Evolutionary conservation across 2,113 vertebrate species (phyloP).

Genomic region (Seriola quinqueradiata): DNA sequence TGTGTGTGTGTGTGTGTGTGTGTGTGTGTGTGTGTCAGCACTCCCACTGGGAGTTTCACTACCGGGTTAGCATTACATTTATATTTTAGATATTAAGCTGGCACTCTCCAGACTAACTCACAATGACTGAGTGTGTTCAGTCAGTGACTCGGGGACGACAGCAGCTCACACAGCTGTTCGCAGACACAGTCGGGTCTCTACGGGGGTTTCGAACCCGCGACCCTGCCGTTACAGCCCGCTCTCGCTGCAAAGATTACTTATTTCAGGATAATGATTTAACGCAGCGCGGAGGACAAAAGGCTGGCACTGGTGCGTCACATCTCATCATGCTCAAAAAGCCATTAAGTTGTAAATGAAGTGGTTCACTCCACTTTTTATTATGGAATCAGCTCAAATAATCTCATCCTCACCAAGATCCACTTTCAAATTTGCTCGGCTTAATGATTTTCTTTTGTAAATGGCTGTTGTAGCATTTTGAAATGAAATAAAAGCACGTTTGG

Average conservation of each 20-base stretch:
- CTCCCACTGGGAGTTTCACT: slow-evolving; percentile 51
- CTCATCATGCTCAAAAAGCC: slow-evolving; percentile 17
- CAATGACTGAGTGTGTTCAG: slow-evolving; percentile 33
- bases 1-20: slow-evolving; percentile 1
- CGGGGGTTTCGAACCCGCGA: slow-evolving; percentile 25
- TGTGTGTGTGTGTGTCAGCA: slow-evolving; percentile 16
- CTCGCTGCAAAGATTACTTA: neutral
- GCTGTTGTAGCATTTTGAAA: neutral
- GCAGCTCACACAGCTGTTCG: slow-evolving; percentile 29
- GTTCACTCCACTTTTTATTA: neutral
- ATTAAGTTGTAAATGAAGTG: neutral
- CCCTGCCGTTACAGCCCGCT: slow-evolving; percentile 11
- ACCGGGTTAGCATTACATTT: slow-evolving; percentile 53
- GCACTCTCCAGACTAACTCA: neutral
- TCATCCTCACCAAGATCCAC: neutral
- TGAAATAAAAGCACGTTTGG: neutral
- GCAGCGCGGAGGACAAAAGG: neutral
- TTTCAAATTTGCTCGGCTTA: neutral
- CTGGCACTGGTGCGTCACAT: slow-evolving; percentile 6
- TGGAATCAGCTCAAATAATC: neutral
- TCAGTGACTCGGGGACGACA: slow-evolving; percentile 16
- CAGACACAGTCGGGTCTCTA: neutral
- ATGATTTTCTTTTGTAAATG: no score
- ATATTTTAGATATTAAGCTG: slow-evolving; percentile 48
- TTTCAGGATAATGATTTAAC: slow-evolving; percentile 8